Base-by-base conservation (phyloP, 1,140 invertebrate genomes). In the Leucophenga varia region DNA sequence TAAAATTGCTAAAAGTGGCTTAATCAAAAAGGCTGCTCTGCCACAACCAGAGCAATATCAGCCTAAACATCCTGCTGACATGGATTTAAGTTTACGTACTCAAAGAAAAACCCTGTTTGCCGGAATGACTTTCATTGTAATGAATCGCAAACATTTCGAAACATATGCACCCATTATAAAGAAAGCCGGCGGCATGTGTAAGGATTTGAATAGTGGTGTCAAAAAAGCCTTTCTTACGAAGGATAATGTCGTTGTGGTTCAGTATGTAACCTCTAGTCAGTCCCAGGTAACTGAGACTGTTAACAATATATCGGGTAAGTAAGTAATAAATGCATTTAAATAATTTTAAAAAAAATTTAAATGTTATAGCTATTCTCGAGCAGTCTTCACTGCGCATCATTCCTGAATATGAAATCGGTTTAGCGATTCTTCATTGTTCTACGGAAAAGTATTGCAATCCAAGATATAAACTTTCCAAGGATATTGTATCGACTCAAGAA, bases 391-490 rank as follows among this genome's bases (percentile, higher is more conserved):
- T 80, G 49, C 78, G 84, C 43, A 57, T 82, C 30, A 78, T 87
- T 47, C 78, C 81, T 38, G 85, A 87, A 71, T 79, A 80, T 7
- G 86, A 87, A 61, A 82, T 87, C 47, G 84, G 83, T 8, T 75
- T 85, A 32, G 83, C 85, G 14, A 79, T 86, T 47, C 59, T 87
- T 10, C 80, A 82, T 52, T 81, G 80, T 63, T 85, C 82, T 1
- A 77, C 74, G 21, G 76, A 79, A 34, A 82, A 81, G 54, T 82
- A 84, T 54, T 88, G 86, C 57, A 88, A 88, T 75, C 83, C 85
- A 8, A 53, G 63, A 14, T 81, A 79, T 47, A 78, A 74, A 50
- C 74, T 79, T 21, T 46, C 73, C 9, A 69, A 43, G 4, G 52
- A 67, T 10, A 57, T 59, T 0, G n/a, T 67, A 34, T n/a, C n/a